Evolutionary conservation across 2,113 vertebrate species (phyloP), one percentile per base, ranked within the genome.

Genomic region (Melanostigma gelatinosum): DNA sequence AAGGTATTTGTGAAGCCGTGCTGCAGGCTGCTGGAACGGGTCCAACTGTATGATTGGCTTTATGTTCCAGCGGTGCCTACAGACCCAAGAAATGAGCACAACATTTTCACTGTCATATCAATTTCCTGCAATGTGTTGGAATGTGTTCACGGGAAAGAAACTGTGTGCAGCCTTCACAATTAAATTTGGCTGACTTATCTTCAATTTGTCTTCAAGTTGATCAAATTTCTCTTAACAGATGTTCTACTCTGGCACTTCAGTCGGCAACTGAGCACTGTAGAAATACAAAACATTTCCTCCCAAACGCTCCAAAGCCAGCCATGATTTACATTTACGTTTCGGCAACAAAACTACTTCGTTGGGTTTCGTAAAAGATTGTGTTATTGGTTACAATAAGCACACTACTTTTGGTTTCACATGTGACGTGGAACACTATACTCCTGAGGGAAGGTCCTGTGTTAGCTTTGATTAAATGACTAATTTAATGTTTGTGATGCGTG

Each of bases 271-370:
- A 65, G 52, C 48, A 77, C 61, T 48, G 10, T 10, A 46, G 34
- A 75, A 84, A 82, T 55, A 52, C 50, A 77, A 80, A 83, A 6
- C n/a, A 29, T 78, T 75, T 67, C 13, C 20, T 62, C 40, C 24
- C 11, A 57, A 76, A 76, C 70, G 44, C 77, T 77, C 52, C 8
- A 74, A 70, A 82, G 78, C 55, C 44, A 66, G 46, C 12, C 12
- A 27, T 32, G 32, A 67, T 74, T 7, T 58, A 32, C 27, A 3
- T 60, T 60, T 32, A 32, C 18, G 1, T 60, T 29, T 8, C 18
- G 57, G 27, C 57, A 60, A 54, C 52, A 54, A n/a, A 54, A 54
- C 22, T 24, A 54, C 52, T 11, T n/a, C 1, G 52, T 24, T 54
- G n/a, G 9, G 22, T 24, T n/a, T 8, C 10, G 52, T 54, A 54